Percentiles rank a stretch among this genome's conserved stretches.
Conservation (phyloP, 2,797 vertebrate genomes). For the Sebastes wilsoni region DNA sequence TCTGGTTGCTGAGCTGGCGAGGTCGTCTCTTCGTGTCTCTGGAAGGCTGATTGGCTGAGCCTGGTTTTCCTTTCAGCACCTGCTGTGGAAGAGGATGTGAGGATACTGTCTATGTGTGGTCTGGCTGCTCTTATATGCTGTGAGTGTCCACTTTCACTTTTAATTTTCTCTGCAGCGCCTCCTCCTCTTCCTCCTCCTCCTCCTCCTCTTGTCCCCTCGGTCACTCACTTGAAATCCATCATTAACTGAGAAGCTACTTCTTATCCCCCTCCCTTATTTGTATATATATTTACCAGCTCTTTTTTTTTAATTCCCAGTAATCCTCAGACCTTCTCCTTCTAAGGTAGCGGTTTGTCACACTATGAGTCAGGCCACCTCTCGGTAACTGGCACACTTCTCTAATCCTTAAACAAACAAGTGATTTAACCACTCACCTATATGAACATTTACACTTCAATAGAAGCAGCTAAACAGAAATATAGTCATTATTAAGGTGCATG, state of each 20-base stretch:
- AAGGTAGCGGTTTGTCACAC: neutral
- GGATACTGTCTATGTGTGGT: neutral
- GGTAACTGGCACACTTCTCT: conserved; percentile 1
- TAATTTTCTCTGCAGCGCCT: neutral
- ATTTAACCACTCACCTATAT: neutral
- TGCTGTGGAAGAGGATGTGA: neutral
- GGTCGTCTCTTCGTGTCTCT: neutral
- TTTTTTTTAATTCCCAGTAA: neutral
- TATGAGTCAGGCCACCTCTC: neutral
- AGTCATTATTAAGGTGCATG: fast-evolving
- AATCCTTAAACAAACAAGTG: neutral
- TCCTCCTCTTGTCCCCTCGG: neutral
- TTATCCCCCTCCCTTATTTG: neutral
- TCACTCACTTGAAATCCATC: neutral
- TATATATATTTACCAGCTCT: neutral
- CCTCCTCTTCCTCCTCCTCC: neutral
- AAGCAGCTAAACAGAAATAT: neutral
- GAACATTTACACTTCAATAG: neutral
- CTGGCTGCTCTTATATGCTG: neutral
- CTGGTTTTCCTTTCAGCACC: neutral
- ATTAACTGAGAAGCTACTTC: neutral
- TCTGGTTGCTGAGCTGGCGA: conserved; percentile 8
- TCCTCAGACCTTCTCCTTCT: neutral
- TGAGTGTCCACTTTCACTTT: conserved; percentile 20
- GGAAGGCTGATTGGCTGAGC: neutral